Evolutionary conservation across 2,797 vertebrate genomes (phyloP), one percentile per base, ranked within the genome.

Genomic region (Octomys mimax): DNA sequence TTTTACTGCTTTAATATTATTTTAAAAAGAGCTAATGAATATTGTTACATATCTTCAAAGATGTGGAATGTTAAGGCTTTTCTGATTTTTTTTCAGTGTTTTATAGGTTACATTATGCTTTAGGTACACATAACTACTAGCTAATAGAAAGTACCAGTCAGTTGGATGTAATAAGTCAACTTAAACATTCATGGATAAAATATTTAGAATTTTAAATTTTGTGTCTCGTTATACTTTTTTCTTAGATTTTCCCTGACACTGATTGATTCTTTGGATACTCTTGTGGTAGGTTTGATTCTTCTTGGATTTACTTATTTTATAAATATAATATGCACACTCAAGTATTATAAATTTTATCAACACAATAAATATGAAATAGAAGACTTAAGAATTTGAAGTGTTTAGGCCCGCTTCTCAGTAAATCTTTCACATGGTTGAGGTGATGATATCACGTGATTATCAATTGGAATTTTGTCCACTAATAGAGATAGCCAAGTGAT

Each of bases 211-310:
- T 81, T n/a, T 71, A 16, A 11, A 92, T 80, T 92, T 61, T 97
- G 26, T 96, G 52, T 97, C 24, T 97, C 4, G 3, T 96, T 87
- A 79, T 85, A 97, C 87, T 97, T 98, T 33, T 98, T 95, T 85
- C 54, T 1, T 92, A 99, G 99, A 98, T 99, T 99, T 99, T 99
- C 99, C 46, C 98, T 99, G 97, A 99, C 99, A 49, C 99, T 99
- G 95, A 99, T 99, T 87, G 99, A 99, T 98, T 99, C 99, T 66
- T 98, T 99, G 98, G 99, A 99, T 98, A 99, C 99, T 97, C 99
- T 99, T 96, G 99, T 99, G 99, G 99, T 99, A 98, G 98, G 99
- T 99, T 92, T 94, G 54, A 94, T 95, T 91, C 95, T 24, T 95
- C 96, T 80, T 97, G 71, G 49, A 71, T 96, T 95, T 96, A 89